Evolutionary conservation across 2,888 invertebrate species (phyloP).

Genomic region (Chirona hameri): DNA sequence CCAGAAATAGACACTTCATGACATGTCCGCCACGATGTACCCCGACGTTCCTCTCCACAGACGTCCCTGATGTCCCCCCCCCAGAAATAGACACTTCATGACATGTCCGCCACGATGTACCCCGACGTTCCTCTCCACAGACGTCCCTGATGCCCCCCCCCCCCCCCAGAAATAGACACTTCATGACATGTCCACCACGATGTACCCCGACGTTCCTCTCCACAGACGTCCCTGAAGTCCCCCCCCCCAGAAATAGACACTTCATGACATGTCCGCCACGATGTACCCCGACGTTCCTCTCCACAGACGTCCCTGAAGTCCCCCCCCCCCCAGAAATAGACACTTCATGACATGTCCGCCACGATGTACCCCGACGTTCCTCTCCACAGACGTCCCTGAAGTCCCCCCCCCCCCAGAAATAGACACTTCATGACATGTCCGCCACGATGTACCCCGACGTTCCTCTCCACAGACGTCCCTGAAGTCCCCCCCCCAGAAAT

Average conservation of each 20-base stretch:
- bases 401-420: not conserved
- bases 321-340: slow-evolving; percentile 3
- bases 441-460: too few relatives aligned
- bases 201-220: too few relatives aligned
- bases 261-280: too few relatives aligned
- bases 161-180: not conserved
- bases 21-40: too few relatives aligned
- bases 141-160: not conserved
- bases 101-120: too few relatives aligned
- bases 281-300: too few relatives aligned
- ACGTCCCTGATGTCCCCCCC: not conserved
- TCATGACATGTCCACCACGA: too few relatives aligned
- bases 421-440: too few relatives aligned
- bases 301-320: not conserved
- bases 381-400: not conserved
- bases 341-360: too few relatives aligned
- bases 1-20: not conserved
- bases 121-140: too few relatives aligned
- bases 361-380: too few relatives aligned
- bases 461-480: not conserved
- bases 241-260: not conserved
- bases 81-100: not conserved
- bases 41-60: too few relatives aligned
- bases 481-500: not conserved
- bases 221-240: not conserved